A percentile compares a stretch with the other conserved stretches of the same genome.
Evolutionary conservation across 1,140 invertebrate genomes (phyloP).

Genomic region (Macrocentrus cingulum): DNA sequence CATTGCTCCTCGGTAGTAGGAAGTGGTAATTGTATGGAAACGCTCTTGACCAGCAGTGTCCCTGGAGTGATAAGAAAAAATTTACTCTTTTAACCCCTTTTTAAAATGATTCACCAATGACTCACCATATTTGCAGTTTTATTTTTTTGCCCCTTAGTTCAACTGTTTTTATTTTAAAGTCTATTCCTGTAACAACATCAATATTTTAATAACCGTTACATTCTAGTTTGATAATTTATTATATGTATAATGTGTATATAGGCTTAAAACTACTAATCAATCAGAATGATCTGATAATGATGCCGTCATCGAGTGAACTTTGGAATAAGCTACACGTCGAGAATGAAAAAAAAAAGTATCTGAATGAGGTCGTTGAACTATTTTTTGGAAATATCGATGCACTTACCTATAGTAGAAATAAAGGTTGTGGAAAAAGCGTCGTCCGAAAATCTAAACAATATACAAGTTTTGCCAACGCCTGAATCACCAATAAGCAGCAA

Average conservation of each 20-base stretch:
- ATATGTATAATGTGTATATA: too few species aligned
- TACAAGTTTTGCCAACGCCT: slow-evolving; percentile 97
- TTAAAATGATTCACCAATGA: slow-evolving; percentile 25
- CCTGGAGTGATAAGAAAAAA: slow-evolving; percentile 58
- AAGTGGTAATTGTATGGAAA: slow-evolving; percentile 97
- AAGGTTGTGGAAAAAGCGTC: slow-evolving; percentile 98
- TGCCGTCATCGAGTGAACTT: neutral
- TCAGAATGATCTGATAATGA: too few species aligned
- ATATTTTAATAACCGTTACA: too few species aligned
- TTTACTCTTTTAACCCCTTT: slow-evolving; percentile 2
- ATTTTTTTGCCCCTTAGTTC: slow-evolving; percentile 97
- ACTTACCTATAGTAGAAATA: slow-evolving; percentile 95
- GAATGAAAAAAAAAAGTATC: neutral
- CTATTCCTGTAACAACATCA: slow-evolving; percentile 78
- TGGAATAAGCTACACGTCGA: too few species aligned
- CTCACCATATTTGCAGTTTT: slow-evolving; percentile 96
- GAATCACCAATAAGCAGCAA: slow-evolving; percentile 96
- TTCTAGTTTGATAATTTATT: too few species aligned
- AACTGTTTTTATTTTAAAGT: slow-evolving; percentile 99
- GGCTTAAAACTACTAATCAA: too few species aligned
- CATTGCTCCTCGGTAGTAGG: slow-evolving; percentile 97
- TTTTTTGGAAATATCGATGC: neutral
- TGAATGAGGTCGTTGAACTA: neutral
- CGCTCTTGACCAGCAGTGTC: slow-evolving; percentile 93
- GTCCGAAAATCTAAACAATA: slow-evolving; percentile 96